phyloP scores from a whole-genome alignment of 2,888 invertebrate species.

The Prenolepis imparis region DNA sequence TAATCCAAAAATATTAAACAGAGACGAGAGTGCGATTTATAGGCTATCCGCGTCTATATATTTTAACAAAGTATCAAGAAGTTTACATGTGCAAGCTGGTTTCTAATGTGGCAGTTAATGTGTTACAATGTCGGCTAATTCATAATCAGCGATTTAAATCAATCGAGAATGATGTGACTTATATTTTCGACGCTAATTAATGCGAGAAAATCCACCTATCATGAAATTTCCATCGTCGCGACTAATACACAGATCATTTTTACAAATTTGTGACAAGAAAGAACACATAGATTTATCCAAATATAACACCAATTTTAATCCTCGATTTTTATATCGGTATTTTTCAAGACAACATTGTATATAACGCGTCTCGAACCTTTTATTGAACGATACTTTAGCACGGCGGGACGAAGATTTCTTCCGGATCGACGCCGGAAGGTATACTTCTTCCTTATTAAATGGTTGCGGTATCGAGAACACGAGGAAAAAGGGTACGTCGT shows the following conservation, averaged over 20 bases:
- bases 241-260: not conserved
- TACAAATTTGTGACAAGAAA: not conserved
- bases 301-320: not conserved
- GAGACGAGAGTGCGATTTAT: constrained; percentile 25
- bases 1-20: constrained; percentile 50
- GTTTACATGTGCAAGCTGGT: constrained; percentile 1
- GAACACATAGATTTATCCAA: not conserved
- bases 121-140: not conserved
- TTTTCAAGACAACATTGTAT: not conserved
- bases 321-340: not conserved
- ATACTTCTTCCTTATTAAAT: constrained; percentile 48
- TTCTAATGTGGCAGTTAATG: not conserved
- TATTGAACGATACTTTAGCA: constrained; percentile 14
- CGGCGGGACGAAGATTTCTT: constrained; percentile 1
- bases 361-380: constrained; percentile 1
- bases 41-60: constrained; percentile 18
- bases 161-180: not conserved
- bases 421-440: not conserved
- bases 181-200: not conserved
- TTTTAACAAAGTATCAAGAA: constrained; percentile 34
- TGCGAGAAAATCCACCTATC: not conserved
- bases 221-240: not conserved
- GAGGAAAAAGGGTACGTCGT: not conserved
- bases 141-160: not conserved
- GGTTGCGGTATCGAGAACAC: constrained; percentile 32